Evolutionary conservation across 2,797 vertebrate species (phyloP).

Genomic region (Rhinatrema bivittatum): DNA sequence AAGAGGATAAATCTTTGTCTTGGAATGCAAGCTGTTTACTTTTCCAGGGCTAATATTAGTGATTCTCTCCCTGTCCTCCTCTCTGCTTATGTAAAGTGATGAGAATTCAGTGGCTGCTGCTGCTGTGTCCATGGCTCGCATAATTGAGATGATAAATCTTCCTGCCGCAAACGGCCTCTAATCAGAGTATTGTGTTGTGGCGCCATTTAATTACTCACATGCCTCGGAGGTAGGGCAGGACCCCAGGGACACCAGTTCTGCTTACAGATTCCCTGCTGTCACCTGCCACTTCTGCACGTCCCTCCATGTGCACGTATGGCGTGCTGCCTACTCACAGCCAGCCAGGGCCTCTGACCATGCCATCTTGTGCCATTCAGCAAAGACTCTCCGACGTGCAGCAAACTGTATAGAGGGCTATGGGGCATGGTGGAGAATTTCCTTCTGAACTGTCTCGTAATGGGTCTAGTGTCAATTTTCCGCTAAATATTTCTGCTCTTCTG

Average conservation of each 20-base stretch:
- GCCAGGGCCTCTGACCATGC: no score
- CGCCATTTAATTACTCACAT: slow-evolving; percentile 46
- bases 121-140: slow-evolving; percentile 43
- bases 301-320: no score
- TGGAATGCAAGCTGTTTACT: slow-evolving; percentile 30
- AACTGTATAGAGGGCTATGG: no score
- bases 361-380: no score
- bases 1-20: slow-evolving; percentile 46
- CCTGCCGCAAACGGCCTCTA: slow-evolving; percentile 49
- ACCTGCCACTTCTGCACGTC: fast-evolving
- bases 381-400: no score
- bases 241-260: slow-evolving; percentile 22
- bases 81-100: slow-evolving; percentile 36
- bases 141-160: slow-evolving; percentile 67
- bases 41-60: slow-evolving; percentile 43
- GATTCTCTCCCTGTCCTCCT: slow-evolving; percentile 27
- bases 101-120: slow-evolving; percentile 6
- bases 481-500: no score
- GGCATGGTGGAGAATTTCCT: no score
- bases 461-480: no score
- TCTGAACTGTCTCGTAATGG: no score
- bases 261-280: slow-evolving; percentile 14
- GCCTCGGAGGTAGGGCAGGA: slow-evolving; percentile 24
- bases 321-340: no score
- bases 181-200: slow-evolving; percentile 49